Percentiles rank a stretch among this genome's conserved stretches.
Conservation (phyloP, 2,113 vertebrate species). For the Tragelaphus strepsiceros region DNA sequence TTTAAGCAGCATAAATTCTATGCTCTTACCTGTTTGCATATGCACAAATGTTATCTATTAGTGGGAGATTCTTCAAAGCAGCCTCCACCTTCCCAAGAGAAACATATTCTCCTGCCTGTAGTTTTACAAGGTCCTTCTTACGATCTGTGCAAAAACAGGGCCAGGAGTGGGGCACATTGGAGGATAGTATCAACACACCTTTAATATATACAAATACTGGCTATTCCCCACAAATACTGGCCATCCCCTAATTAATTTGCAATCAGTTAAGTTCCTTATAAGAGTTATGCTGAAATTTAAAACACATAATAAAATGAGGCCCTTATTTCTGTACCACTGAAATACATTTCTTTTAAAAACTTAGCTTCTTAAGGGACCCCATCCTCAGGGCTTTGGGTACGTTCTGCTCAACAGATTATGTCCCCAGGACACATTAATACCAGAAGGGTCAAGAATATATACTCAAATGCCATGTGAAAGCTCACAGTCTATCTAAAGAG, state of each 20-base stretch:
- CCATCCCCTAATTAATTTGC: neutral
- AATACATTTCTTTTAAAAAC: neutral
- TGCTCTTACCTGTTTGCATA: slow-evolving; percentile 94
- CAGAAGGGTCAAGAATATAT: neutral
- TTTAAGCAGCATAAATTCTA: neutral
- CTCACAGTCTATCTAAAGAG: neutral
- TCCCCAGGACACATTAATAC: no score
- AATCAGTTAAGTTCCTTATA: neutral
- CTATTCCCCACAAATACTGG: neutral
- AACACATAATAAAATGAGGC: neutral
- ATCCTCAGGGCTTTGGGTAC: neutral
- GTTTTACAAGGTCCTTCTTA: slow-evolving; percentile 97
- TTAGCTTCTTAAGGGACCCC: neutral
- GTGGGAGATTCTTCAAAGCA: slow-evolving; percentile 90
- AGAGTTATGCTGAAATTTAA: neutral
- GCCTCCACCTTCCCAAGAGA: slow-evolving; percentile 97
- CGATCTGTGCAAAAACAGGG: slow-evolving; percentile 83
- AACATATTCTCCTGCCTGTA: slow-evolving; percentile 96
- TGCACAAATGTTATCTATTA: slow-evolving; percentile 96
- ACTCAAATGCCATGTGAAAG: neutral
- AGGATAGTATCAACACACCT: neutral
- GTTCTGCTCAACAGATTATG: neutral
- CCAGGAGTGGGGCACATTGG: neutral
- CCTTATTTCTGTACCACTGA: neutral
- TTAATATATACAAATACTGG: neutral